Percentiles rank a stretch among this genome's conserved stretches.
Conservation (phyloP, 2,113 vertebrate genomes). For the Elachura formosa region DNA sequence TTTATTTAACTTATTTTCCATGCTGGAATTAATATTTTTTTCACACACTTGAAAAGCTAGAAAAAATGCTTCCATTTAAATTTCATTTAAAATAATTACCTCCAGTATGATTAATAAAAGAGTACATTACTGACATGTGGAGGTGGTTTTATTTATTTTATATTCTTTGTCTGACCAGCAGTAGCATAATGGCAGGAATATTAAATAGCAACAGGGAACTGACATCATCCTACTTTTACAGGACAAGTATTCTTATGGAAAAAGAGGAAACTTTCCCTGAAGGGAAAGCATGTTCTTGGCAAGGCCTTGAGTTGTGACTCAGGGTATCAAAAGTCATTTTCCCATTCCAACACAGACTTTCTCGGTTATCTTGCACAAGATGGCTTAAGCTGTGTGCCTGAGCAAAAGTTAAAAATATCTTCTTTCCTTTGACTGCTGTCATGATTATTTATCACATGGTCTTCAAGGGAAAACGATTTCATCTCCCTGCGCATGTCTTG, state of each 20-base stretch:
- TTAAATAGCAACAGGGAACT: not conserved
- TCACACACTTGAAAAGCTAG: not conserved
- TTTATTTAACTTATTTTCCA: not conserved
- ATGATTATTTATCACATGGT: not conserved
- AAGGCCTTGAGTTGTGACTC: not conserved
- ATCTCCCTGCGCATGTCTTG: not conserved
- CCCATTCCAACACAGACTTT: not conserved
- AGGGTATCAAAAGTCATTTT: not conserved
- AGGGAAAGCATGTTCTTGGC: not conserved
- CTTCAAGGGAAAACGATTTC: not conserved
- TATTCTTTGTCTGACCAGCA: not conserved
- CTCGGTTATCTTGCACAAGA: not conserved
- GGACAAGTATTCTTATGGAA: not conserved
- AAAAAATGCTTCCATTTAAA: not conserved
- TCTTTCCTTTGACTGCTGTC: not conserved
- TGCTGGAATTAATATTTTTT: not conserved
- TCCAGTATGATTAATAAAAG: not conserved
- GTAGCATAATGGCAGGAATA: not conserved
- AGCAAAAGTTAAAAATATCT: conserved; percentile 8
- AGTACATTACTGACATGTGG: not conserved
- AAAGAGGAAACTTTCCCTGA: not conserved
- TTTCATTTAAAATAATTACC: conserved; percentile 1
- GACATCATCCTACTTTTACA: not conserved
- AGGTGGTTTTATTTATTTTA: not conserved
- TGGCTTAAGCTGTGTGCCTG: not conserved